Percentiles rank a stretch among this genome's conserved stretches.
phyloP scores from a whole-genome alignment of 1,140 invertebrate genomes.

The Drosophila tsacasi region DNA sequence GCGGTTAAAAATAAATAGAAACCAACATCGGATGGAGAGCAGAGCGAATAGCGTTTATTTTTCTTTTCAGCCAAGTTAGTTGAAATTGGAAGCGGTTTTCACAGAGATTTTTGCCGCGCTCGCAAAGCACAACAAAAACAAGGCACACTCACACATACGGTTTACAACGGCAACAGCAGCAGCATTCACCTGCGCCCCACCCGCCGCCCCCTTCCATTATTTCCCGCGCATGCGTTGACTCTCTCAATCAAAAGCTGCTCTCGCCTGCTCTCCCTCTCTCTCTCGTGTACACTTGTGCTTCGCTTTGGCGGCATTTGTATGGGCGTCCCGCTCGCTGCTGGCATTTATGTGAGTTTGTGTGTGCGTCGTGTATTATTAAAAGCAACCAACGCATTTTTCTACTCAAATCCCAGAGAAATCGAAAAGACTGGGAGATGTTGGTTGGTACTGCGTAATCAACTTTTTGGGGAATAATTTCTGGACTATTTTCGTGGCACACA shows the following conservation, averaged over 20 bases:
- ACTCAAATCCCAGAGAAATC: slow-evolving; percentile 64
- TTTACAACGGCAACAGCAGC: slow-evolving; percentile 68
- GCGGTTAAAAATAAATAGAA: slow-evolving; percentile 49
- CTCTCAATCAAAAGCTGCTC: slow-evolving; percentile 58
- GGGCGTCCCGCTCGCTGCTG: slow-evolving; percentile 17
- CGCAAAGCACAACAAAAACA: slow-evolving; percentile 62
- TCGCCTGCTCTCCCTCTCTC: slow-evolving; percentile 29
- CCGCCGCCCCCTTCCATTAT: slow-evolving; percentile 8
- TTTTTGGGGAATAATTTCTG: slow-evolving; percentile 57
- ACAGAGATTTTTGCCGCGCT: slow-evolving; percentile 69
- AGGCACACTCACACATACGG: slow-evolving; percentile 8
- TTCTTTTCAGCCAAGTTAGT: slow-evolving; percentile 57
- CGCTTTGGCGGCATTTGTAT: slow-evolving; percentile 33
- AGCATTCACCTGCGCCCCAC: slow-evolving; percentile 63
- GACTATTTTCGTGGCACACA: slow-evolving; percentile 61
- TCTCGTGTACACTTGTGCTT: slow-evolving; percentile 60
- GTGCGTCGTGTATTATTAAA: slow-evolving; percentile 75
- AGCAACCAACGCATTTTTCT: slow-evolving; percentile 81
- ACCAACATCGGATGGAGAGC: slow-evolving; percentile 52
- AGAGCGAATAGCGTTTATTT: slow-evolving; percentile 18
- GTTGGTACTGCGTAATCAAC: slow-evolving; percentile 76
- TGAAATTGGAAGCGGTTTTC: slow-evolving; percentile 52
- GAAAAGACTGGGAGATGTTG: slow-evolving; percentile 44
- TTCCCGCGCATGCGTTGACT: slow-evolving; percentile 59
- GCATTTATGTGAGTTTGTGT: slow-evolving; percentile 24